Conservation (phyloP, 53 echinoderm and acorn worm species). For the Temnopleurus reevesii region DNA sequence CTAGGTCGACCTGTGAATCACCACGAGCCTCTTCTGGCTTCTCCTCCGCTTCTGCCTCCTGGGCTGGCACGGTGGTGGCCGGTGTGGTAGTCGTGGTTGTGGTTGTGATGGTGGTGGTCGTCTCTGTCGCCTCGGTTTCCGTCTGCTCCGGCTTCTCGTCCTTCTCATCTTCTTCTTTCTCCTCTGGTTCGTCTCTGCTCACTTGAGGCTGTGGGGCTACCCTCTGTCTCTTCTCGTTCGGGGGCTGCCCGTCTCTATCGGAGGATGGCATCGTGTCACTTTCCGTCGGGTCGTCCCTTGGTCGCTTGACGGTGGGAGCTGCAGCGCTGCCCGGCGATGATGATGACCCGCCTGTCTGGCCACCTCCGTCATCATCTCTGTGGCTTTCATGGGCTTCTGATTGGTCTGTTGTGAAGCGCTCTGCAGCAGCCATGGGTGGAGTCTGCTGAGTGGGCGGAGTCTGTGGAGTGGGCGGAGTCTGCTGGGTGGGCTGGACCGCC, state of each 20-base stretch:
- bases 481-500: conserved; percentile 94
- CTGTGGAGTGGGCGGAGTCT: conserved; percentile 64
- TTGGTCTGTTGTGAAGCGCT: neutral
- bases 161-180: conserved; percentile 47
- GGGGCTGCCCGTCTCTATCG: conserved; percentile 67
- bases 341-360: conserved; percentile 42
- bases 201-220: conserved; percentile 83
- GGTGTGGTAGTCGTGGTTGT: neutral
- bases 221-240: conserved; percentile 86
- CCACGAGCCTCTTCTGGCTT: neutral
- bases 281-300: conserved; percentile 70
- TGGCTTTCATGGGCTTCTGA: conserved; percentile 24
- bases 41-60: neutral
- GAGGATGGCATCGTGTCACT: conserved; percentile 59
- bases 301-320: conserved; percentile 69
- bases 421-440: conserved; percentile 57
- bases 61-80: neutral
- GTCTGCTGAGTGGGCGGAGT: conserved; percentile 92
- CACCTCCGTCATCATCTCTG: conserved; percentile 46
- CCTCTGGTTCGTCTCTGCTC: conserved; percentile 59
- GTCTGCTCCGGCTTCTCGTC: conserved; percentile 57
- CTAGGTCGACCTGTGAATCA: neutral
- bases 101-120: conserved; percentile 4
- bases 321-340: conserved; percentile 51
- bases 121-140: neutral